Conservation (phyloP, 2,888 invertebrate species). For the Vannuccia rotundouncinata region DNA sequence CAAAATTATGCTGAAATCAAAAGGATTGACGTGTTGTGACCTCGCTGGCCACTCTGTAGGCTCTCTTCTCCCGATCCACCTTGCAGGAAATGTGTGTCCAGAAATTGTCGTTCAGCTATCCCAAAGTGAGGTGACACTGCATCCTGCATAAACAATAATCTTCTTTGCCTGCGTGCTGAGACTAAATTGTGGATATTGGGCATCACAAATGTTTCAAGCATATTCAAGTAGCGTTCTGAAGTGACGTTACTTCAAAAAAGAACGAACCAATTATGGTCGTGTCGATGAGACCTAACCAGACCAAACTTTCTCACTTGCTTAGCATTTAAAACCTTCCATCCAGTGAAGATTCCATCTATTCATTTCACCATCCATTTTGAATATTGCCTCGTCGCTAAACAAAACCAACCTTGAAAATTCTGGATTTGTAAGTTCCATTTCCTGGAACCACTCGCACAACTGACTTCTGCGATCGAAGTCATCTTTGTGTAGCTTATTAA, state of each 20-base stretch:
- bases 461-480: constrained; percentile 3
- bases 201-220: constrained; percentile 22
- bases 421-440: constrained; percentile 13
- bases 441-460: constrained; percentile 6
- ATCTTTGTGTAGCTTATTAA: constrained; percentile 1
- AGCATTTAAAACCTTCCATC: constrained; percentile 6
- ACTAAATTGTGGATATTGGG: constrained; percentile 14
- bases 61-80: no score
- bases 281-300: constrained; percentile 11
- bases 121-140: background rate
- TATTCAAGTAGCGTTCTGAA: background rate
- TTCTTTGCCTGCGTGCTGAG: constrained; percentile 1
- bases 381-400: constrained; percentile 18
- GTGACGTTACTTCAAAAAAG: constrained; percentile 22
- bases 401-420: constrained; percentile 22
- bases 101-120: background rate
- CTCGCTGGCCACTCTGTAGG: constrained; percentile 16
- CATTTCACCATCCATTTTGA: constrained; percentile 7
- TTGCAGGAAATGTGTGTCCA: background rate
- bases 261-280: constrained; percentile 11
- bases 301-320: constrained; percentile 17
- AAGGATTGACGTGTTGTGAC: background rate
- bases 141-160: constrained; percentile 18
- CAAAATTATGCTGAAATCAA: constrained; percentile 21
- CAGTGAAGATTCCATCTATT: background rate